Evolutionary conservation across 2,888 invertebrate species (phyloP).

Genomic region (Cheilosia scutellata): DNA sequence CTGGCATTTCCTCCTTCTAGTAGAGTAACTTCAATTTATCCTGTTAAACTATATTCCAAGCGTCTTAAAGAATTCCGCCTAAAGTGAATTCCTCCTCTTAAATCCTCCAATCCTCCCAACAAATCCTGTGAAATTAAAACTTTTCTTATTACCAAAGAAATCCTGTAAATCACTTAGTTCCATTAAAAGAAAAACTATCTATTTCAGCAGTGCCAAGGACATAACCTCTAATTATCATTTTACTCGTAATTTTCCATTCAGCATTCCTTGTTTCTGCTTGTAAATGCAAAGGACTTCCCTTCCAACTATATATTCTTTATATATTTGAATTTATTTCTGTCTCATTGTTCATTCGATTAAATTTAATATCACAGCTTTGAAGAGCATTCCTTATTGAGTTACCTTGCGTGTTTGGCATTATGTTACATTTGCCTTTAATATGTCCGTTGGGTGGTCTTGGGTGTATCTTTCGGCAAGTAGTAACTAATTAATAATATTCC

Average conservation of each 20-base stretch:
- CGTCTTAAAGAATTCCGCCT: neutral
- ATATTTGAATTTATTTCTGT: neutral
- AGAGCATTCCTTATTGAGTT: neutral
- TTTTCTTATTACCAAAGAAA: neutral
- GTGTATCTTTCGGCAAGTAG: neutral
- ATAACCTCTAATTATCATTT: neutral
- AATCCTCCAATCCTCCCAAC: neutral
- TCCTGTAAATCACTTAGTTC: neutral
- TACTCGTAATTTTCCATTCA: neutral
- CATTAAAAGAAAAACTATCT: neutral
- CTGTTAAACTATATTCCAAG: too few species aligned
- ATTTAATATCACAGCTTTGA: slow-evolving; percentile 4
- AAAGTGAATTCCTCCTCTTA: neutral
- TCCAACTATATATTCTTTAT: neutral
- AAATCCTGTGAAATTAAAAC: neutral
- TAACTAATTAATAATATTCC: neutral
- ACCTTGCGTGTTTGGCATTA: neutral
- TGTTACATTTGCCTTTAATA: neutral
- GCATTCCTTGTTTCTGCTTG: neutral
- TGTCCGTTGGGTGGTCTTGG: neutral
- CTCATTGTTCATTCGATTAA: slow-evolving; percentile 4
- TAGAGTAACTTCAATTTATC: too few species aligned
- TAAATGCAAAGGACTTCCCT: neutral
- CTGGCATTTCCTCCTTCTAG: too few species aligned
- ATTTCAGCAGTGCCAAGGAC: neutral